A percentile compares a stretch with the other conserved stretches of the same genome.
phyloP scores from a whole-genome alignment of 2,888 invertebrate genomes.

The Drosophila diplacantha region DNA sequence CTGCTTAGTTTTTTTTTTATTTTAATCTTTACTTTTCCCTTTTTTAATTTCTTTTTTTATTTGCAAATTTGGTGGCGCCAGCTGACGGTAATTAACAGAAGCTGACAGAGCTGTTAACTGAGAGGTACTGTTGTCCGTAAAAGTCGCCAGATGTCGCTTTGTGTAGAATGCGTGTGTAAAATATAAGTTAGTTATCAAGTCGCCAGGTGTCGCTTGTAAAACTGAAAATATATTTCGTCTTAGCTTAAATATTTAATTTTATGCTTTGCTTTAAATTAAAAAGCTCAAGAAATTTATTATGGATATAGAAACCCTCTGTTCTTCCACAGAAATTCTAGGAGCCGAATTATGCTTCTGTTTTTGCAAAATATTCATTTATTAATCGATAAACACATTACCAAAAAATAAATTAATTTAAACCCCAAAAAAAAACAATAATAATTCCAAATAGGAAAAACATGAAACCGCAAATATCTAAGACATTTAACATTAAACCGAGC shows the following conservation, averaged over 20 bases:
- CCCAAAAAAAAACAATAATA: not conserved
- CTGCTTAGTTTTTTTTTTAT: slow-evolving; percentile 3
- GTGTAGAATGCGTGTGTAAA: not conserved
- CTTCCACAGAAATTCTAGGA: not conserved
- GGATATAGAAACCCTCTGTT: too few species aligned
- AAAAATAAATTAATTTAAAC: not conserved
- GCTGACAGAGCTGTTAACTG: not conserved
- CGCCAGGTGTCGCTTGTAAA: not conserved
- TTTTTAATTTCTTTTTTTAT: not conserved
- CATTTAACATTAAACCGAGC: not conserved
- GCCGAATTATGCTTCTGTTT: not conserved
- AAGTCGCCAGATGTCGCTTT: not conserved
- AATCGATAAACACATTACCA: not conserved
- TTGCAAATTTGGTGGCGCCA: not conserved
- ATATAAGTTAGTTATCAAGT: not conserved
- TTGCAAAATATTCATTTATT: not conserved
- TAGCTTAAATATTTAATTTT: not conserved
- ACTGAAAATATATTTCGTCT: not conserved
- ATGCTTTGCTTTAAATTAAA: not conserved
- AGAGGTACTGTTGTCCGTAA: not conserved
- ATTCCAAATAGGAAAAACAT: not conserved
- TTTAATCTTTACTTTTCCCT: not conserved
- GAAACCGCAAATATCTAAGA: slow-evolving; percentile 7
- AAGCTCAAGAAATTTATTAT: not conserved
- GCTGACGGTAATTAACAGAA: not conserved